A percentile compares a stretch with the other conserved stretches of the same genome.
Conservation (phyloP, 2,888 invertebrate genomes). For the Thera britannica region DNA sequence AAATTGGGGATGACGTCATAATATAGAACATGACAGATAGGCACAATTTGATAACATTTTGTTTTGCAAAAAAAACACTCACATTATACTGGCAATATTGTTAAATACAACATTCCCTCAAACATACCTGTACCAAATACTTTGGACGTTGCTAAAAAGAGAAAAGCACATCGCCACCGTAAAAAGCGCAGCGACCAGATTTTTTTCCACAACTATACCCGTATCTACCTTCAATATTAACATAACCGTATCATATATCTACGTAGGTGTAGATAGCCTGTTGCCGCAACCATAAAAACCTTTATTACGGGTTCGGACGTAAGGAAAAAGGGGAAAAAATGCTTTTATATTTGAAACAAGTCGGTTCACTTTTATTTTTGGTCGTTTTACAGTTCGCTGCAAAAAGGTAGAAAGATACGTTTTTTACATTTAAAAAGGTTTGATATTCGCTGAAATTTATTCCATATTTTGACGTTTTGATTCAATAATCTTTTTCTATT, state of each 20-base stretch:
- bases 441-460: slow-evolving; percentile 14
- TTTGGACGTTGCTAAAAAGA: too few relatives aligned
- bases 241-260: slow-evolving; percentile 22
- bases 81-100: too few relatives aligned
- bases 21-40: too few relatives aligned
- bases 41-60: too few relatives aligned
- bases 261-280: slow-evolving; percentile 47
- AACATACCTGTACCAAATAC: too few relatives aligned
- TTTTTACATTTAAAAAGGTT: slow-evolving; percentile 25
- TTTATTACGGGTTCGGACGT: slow-evolving; percentile 54
- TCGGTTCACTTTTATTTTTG: slow-evolving; percentile 32
- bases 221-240: slow-evolving; percentile 13
- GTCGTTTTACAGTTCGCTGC: slow-evolving; percentile 35
- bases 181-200: too few relatives aligned
- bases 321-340: slow-evolving; percentile 48
- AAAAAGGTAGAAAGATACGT: slow-evolving; percentile 35
- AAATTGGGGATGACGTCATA: too few relatives aligned
- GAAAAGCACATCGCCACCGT: too few relatives aligned
- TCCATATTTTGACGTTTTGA: neutral
- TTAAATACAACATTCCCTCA: too few relatives aligned
- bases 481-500: neutral
- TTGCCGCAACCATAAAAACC: slow-evolving; percentile 56
- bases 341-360: slow-evolving; percentile 46
- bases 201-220: slow-evolving; percentile 5
- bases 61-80: too few relatives aligned